Conservation (phyloP, 2,797 vertebrate genomes). For the Intellagama lesueurii region DNA sequence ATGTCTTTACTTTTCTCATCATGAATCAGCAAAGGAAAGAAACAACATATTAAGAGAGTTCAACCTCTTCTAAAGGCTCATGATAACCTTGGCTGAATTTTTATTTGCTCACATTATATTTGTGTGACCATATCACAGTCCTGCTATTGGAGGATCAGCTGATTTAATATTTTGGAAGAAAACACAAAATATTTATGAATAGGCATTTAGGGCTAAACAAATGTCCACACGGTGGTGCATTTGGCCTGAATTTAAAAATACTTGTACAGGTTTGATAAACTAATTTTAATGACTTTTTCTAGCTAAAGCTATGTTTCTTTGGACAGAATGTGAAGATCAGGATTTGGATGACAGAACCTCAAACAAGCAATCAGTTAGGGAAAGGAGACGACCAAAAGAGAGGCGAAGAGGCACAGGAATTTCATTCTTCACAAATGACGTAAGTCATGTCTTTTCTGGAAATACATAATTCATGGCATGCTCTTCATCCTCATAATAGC, state of each 20-base stretch:
- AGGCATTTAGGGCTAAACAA: neutral
- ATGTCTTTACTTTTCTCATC: neutral
- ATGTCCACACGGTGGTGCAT: neutral
- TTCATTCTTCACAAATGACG: slow-evolving; percentile 78
- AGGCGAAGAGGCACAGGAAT: slow-evolving; percentile 75
- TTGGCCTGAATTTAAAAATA: slow-evolving; percentile 35
- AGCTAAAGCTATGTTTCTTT: slow-evolving; percentile 66
- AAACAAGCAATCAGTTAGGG: slow-evolving; percentile 71
- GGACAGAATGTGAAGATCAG: slow-evolving; percentile 78
- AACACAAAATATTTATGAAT: neutral
- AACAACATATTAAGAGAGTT: neutral
- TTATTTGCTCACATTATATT: neutral
- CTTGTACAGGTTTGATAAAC: slow-evolving; percentile 21
- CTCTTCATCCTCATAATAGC: neutral
- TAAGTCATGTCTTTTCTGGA: slow-evolving; percentile 66
- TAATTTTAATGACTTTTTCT: slow-evolving; percentile 40
- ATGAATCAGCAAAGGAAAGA: neutral
- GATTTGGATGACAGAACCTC: slow-evolving; percentile 74
- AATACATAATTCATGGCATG: neutral
- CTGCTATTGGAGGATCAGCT: neutral
- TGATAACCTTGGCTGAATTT: neutral
- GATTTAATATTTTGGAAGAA: neutral
- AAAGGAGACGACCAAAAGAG: slow-evolving; percentile 75
- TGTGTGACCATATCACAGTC: neutral
- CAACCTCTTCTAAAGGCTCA: neutral